These are phyloP conservation scores for Nesoenas mayeri DNA, from an alignment of 2,113 vertebrate species.

Conservation along the genomic window DNA sequence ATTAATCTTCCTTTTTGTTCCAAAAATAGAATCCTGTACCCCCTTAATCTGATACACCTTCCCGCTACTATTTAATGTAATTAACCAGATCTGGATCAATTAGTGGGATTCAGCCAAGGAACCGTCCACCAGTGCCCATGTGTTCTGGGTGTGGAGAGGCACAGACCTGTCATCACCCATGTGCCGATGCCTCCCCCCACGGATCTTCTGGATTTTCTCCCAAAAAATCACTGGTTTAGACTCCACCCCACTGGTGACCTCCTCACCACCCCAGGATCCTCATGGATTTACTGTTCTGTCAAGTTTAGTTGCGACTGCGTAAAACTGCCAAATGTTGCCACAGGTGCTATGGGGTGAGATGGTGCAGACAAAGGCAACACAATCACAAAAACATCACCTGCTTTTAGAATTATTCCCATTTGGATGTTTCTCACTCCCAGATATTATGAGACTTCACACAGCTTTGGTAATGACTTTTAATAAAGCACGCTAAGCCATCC, in stretches of 20 bases:
- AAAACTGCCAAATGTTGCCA: neutral
- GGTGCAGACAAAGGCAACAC: neutral
- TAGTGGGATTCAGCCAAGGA: neutral
- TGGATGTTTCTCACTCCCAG: neutral
- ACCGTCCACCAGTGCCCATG: neutral
- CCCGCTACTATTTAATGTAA: neutral
- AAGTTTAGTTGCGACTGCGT: neutral
- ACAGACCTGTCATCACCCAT: no score
- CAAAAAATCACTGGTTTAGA: no score
- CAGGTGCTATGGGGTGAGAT: no score
- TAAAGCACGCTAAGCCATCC: neutral
- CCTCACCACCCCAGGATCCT: no score
- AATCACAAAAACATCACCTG: neutral
- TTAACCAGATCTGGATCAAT: constrained; percentile 28
- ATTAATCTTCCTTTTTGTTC: neutral
- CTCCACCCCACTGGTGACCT: no score
- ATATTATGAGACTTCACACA: neutral
- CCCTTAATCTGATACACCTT: neutral
- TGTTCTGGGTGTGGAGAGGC: no score
- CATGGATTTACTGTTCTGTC: fast-evolving
- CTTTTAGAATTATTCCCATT: neutral
- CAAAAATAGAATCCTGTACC: neutral
- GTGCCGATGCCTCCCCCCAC: no score
- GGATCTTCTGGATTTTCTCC: no score
- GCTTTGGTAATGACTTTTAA: neutral